Base-by-base conservation (phyloP, 2,888 invertebrate genomes). In the Mythimna ferrago region DNA sequence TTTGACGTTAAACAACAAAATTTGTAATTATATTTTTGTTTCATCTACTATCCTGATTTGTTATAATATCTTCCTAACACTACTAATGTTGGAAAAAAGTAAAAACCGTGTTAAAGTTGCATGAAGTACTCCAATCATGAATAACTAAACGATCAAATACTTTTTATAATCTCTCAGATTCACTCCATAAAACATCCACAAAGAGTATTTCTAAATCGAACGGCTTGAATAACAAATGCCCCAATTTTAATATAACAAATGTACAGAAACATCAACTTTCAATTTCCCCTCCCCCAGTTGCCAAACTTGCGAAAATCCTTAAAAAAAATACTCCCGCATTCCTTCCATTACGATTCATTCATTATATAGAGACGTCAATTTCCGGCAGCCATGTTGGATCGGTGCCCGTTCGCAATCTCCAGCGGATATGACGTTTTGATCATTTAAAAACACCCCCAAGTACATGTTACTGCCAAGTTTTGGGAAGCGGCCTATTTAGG, bases 341-440 rank as follows among this genome's bases (percentile, higher is more conserved):
- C 81, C 67, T 83, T 88, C 87, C 88, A 89, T 89, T 89, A 87
- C 87, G 88, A 87, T 89, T 90, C 88, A 89, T 92, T 92, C 90
- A 91, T 92, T 91, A 91, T 88, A 87, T 86, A 84, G 90, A 90
- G 89, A 88, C 87, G 88, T 90, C 92, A 93, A 92, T 91, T 90
- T 93, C 93, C 93, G 92, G 90, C 80, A 78, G 91, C 93, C 92
- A 92, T 92, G 84, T 91, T 92, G 92, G 89, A 92, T 89, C 88
- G 86, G 77, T 88, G 91, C 89, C 89, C 90, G 89, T 81, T 84
- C 77, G 84, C 88, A 87, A 91, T 91, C 88, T 89, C 83, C 76
- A 86, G 86, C 92, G 92, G 92, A 92, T 89, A 89, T 92, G 91
- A 91, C 88, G 91, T 89, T 89, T 89, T 89, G 90, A 92, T 91